These are phyloP conservation scores for Chaetops frenatus DNA, from an alignment of 2,113 vertebrate genomes.

Conservation along the genomic window DNA sequence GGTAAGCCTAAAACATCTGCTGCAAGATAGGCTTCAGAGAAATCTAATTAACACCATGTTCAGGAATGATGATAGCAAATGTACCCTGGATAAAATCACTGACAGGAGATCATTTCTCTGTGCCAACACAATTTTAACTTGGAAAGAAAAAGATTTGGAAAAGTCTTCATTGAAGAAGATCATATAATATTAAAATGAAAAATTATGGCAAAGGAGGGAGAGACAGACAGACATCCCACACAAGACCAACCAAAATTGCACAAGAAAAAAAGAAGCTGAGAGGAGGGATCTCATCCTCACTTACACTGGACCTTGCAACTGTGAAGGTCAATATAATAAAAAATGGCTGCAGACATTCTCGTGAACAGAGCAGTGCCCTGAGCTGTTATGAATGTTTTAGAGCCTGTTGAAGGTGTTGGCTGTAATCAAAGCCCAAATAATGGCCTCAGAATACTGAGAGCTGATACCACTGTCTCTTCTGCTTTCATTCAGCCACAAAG, in stretches of 20 bases:
- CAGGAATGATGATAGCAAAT: not conserved
- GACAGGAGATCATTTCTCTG: constrained; percentile 20
- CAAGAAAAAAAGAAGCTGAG: not conserved
- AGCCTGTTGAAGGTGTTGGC: not conserved
- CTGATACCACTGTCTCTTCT: not conserved
- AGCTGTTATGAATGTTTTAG: not conserved
- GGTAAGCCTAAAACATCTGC: constrained; percentile 20
- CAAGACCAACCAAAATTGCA: not conserved
- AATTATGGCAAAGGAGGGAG: not conserved
- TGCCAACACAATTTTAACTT: not conserved
- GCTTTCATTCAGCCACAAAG: not conserved
- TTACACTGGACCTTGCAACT: not conserved
- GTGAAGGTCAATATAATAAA: not conserved
- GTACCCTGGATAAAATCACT: not conserved
- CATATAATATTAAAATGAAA: not conserved
- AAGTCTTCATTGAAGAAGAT: not conserved
- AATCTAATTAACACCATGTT: constrained; percentile 17
- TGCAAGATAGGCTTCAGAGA: constrained; percentile 17
- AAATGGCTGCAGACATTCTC: not conserved
- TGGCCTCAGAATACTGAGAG: not conserved
- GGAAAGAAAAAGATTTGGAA: not conserved
- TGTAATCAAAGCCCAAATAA: not conserved
- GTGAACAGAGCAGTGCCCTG: not conserved
- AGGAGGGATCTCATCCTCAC: not conserved
- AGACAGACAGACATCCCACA: not conserved